Evolutionary conservation across 2,113 vertebrate genomes (phyloP).

Genomic region (Meriones unguiculatus): DNA sequence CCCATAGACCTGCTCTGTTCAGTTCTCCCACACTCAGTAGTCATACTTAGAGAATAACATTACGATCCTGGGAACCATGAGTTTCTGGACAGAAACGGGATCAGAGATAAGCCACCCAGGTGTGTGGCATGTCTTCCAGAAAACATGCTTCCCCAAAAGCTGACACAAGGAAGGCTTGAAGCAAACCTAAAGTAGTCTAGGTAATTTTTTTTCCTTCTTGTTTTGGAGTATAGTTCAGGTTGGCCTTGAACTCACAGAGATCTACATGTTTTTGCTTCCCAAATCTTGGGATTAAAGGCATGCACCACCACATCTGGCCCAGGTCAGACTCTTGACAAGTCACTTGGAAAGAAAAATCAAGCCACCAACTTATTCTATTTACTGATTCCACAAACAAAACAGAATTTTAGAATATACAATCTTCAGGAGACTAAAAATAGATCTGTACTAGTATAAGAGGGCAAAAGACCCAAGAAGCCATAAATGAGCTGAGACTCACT

Average conservation of each 20-base stretch:
- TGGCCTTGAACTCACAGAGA: background rate
- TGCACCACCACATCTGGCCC: background rate
- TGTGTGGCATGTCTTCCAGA: background rate
- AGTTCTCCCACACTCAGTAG: background rate
- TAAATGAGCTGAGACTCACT: background rate
- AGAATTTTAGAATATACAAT: background rate
- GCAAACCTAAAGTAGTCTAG: background rate
- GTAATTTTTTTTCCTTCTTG: background rate
- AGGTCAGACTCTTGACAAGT: background rate
- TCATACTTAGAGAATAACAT: background rate
- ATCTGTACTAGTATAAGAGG: background rate
- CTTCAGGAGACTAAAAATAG: background rate
- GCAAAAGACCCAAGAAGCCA: background rate
- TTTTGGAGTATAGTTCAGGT: background rate
- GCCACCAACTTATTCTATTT: background rate
- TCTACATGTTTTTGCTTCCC: background rate
- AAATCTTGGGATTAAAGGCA: background rate
- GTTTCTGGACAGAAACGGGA: background rate
- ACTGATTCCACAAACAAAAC: background rate
- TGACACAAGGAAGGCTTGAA: background rate
- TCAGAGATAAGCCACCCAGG: background rate
- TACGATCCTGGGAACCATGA: background rate
- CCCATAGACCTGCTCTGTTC: background rate
- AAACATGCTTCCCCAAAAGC: background rate
- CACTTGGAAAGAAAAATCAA: background rate